These are phyloP conservation scores for Anolis apletophallus DNA, from an alignment of 2,797 vertebrate species.

Conservation along the genomic window DNA sequence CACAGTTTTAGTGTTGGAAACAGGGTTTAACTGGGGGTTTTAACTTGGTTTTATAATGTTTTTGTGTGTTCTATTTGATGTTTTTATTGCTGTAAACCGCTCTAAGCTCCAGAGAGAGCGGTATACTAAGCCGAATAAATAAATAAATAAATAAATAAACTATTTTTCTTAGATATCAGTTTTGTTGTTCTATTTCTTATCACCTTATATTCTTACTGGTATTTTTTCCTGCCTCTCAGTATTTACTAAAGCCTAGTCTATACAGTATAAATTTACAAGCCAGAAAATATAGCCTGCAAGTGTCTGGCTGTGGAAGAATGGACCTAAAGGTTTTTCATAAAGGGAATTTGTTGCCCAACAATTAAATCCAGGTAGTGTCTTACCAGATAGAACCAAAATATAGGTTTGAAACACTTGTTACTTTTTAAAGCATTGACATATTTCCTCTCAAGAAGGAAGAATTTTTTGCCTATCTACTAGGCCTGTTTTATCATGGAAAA, in stretches of 20 bases:
- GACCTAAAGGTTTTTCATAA: not conserved
- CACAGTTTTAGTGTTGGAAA: too few relatives aligned
- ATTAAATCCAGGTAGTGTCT: slow-evolving; percentile 1
- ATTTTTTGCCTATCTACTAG: not conserved
- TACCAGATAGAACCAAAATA: not conserved
- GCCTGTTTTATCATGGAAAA: too few relatives aligned
- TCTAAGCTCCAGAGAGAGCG: too few relatives aligned
- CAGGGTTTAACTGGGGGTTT: too few relatives aligned
- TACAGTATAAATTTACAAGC: not conserved
- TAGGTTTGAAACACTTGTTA: not conserved
- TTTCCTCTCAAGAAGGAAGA: not conserved
- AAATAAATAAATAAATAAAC: too few relatives aligned
- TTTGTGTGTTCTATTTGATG: too few relatives aligned
- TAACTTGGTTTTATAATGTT: too few relatives aligned
- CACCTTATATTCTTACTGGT: not conserved
- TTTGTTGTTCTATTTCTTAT: not conserved
- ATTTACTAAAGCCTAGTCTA: not conserved
- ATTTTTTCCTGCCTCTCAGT: not conserved
- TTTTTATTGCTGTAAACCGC: too few relatives aligned
- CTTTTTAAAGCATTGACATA: not conserved
- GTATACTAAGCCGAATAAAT: too few relatives aligned
- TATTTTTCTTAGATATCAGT: not conserved
- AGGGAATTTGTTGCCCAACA: not conserved
- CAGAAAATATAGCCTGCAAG: not conserved
- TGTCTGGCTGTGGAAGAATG: not conserved